phyloP scores from a whole-genome alignment of 1,140 invertebrate species.

The Anoplolepis gracilipes region DNA sequence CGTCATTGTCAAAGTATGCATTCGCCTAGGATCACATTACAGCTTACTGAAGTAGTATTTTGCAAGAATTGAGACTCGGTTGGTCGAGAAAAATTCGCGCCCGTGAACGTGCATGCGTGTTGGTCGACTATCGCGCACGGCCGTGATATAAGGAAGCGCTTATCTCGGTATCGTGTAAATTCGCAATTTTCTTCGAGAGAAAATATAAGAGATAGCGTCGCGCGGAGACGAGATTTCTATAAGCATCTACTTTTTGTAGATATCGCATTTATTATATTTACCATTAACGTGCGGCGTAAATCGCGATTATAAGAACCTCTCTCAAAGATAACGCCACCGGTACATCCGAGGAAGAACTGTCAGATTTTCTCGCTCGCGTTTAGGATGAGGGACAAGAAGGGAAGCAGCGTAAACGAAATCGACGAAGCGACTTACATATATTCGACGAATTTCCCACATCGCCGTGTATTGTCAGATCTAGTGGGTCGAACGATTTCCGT shows the following conservation, averaged over 20 bases:
- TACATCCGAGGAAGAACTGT: too few species aligned
- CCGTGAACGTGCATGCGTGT: not conserved
- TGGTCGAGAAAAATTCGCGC: constrained; percentile 5
- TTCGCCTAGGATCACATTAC: not conserved
- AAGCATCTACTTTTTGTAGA: not conserved
- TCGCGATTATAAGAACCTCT: not conserved
- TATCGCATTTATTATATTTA: not conserved
- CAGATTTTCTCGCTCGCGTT: not conserved
- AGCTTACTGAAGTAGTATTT: too few species aligned
- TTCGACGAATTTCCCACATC: constrained; percentile 19
- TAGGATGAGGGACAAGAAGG: not conserved
- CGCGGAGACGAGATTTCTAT: not conserved
- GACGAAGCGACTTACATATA: not conserved
- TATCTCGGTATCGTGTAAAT: not conserved
- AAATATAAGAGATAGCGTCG: not conserved
- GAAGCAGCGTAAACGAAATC: not conserved
- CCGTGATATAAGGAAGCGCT: not conserved
- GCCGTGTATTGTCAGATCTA: not conserved
- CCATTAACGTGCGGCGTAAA: not conserved
- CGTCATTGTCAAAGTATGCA: constrained; percentile 35
- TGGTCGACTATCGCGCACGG: not conserved
- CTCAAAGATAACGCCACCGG: not conserved
- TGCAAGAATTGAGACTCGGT: not conserved
- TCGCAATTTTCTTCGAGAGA: not conserved
- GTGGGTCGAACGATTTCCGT: constrained; percentile 30